Evolutionary conservation across 2,888 invertebrate species (phyloP), one percentile per base, ranked within the genome.

Genomic region (Acleris sparsana): DNA sequence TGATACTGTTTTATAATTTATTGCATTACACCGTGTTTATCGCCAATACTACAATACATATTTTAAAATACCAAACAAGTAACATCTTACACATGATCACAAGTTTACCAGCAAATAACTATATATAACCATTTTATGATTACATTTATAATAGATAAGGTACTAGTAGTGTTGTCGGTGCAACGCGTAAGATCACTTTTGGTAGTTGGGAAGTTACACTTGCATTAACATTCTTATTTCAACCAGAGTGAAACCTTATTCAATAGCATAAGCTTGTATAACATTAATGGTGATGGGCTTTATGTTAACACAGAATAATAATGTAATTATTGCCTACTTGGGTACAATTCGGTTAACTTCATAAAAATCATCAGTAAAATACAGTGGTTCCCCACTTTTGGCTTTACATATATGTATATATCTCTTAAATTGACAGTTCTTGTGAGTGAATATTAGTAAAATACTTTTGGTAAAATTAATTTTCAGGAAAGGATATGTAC

Each of bases 221-320:
- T 33, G 33, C 11, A 33, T 33, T 33, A 33, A 33, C 33, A 11
- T 33, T 53, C 44, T 44, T 5, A 61, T 33, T 33, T 13, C 7
- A 46, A 16, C 46, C n/a, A 20, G 25, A 29, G 53, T 25, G 39
- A 53, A 16, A 44, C 44, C 44, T 44, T 44, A n/a, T 44, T 6
- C 5, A n/a, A 39, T 39, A 60, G 60, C 55, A 53, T 29, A 65
- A 65, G 60, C 60, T 55, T 59, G 33, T 53, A 59, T 51, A 49
- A 63, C 63, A 53, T 18, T 55, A 65, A 60, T 60, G 60, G 60
- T 60, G 65, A 65, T 55, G 51, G 60, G 20, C 43, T 65, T 44
- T 43, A 59, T 59, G 53, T 63, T 48, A 46, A 63, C 33, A 53
- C 53, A 63, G 16, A n/a, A 16, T 44, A n/a, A 44, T n/a, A 44